These are phyloP conservation scores for Upupa epops DNA, from an alignment of 2,113 vertebrate species.

Conservation along the genomic window DNA sequence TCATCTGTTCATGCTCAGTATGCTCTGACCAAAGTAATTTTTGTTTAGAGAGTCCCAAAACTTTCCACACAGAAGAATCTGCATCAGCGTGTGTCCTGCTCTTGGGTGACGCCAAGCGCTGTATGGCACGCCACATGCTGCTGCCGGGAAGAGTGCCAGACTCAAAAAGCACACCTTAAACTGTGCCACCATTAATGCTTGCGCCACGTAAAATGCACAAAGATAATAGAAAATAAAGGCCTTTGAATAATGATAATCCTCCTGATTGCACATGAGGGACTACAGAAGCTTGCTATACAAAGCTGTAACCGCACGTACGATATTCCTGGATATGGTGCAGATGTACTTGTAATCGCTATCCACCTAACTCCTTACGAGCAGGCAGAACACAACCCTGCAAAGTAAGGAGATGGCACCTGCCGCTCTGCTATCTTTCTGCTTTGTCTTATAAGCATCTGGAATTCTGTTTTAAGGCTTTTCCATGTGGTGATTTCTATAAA, in stretches of 20 bases:
- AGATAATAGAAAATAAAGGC: background rate
- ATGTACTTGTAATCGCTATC: background rate
- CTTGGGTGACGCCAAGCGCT: background rate
- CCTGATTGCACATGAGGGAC: background rate
- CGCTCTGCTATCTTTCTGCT: background rate
- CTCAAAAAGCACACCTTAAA: background rate
- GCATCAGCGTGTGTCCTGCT: background rate
- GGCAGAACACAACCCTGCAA: background rate
- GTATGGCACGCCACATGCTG: fast-evolving
- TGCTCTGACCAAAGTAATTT: background rate
- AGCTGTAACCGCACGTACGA: background rate
- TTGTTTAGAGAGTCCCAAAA: background rate
- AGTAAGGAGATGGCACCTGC: constrained; percentile 42
- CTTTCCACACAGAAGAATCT: fast-evolving
- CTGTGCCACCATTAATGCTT: background rate
- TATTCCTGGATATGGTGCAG: background rate
- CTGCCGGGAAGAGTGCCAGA: background rate
- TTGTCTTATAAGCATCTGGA: constrained; percentile 56
- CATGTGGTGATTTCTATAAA: constrained; percentile 18
- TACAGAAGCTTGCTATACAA: background rate
- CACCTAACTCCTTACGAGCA: background rate
- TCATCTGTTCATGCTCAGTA: background rate
- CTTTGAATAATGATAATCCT: background rate
- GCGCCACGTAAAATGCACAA: background rate
- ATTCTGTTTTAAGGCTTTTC: constrained; percentile 45